phyloP scores from a whole-genome alignment of 1,140 invertebrate species.

The Polyergus mexicanus region DNA sequence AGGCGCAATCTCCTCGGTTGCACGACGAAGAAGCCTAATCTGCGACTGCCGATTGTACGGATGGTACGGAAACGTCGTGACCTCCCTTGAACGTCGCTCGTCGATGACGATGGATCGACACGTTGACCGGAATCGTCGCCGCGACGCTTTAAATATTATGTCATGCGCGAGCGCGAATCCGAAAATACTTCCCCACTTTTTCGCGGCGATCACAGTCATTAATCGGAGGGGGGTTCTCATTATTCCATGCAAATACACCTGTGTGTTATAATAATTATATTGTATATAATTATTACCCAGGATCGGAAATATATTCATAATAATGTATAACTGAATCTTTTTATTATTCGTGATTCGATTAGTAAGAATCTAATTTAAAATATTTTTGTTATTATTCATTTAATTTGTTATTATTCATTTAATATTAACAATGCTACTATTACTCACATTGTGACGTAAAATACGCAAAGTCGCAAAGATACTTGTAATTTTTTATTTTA shows the following conservation, averaged over 20 bases:
- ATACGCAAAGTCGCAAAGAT: no score
- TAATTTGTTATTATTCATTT: neutral
- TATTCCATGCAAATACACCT: conserved; percentile 6
- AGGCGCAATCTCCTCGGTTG: conserved; percentile 18
- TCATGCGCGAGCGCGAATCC: conserved; percentile 65
- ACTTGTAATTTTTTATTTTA: no score
- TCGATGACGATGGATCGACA: conserved; percentile 54
- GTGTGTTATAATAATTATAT: neutral
- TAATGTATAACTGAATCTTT: neutral
- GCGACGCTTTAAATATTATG: conserved; percentile 75
- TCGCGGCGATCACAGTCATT: neutral
- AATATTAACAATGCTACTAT: no score
- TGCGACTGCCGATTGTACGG: conserved; percentile 50
- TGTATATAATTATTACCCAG: conserved; percentile 13
- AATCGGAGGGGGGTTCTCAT: neutral
- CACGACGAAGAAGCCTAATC: conserved; percentile 46
- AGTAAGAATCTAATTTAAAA: neutral
- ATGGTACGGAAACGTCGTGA: neutral
- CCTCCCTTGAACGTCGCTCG: conserved; percentile 22
- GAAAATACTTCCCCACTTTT: conserved; percentile 56
- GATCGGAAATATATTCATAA: neutral
- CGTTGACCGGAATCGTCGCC: conserved; percentile 34
- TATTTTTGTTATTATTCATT: neutral
- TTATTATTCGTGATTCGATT: neutral
- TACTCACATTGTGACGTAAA: neutral